A percentile compares a stretch with the other conserved stretches of the same genome.
phyloP scores from a whole-genome alignment of 1,140 invertebrate species.

The Monomorium pharaonis region DNA sequence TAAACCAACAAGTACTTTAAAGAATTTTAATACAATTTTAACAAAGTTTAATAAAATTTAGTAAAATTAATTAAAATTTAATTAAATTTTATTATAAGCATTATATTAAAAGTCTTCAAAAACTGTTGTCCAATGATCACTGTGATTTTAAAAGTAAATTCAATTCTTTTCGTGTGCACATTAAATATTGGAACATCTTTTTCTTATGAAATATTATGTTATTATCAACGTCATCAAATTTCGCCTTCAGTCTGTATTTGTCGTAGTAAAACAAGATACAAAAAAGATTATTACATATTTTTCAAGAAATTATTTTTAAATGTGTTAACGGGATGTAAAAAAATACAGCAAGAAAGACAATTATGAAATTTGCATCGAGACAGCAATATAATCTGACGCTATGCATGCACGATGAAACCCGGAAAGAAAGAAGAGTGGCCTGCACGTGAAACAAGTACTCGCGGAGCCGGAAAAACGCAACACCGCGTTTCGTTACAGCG shows the following conservation, averaged over 20 bases:
- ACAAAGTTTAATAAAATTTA: too few relatives aligned
- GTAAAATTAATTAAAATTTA: too few relatives aligned
- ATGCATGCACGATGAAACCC: background rate
- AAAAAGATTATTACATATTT: too few relatives aligned
- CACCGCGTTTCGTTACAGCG: slow-evolving; percentile 33
- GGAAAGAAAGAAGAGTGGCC: background rate
- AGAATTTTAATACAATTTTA: too few relatives aligned
- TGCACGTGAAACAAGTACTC: slow-evolving; percentile 22
- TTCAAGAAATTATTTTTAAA: too few relatives aligned
- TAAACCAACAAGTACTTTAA: too few relatives aligned
- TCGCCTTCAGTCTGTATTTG: background rate
- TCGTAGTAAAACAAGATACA: background rate
- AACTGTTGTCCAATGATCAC: too few relatives aligned
- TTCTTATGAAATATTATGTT: background rate
- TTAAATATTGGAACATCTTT: background rate
- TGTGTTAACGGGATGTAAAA: background rate
- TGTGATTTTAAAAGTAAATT: too few relatives aligned
- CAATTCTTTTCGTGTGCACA: background rate
- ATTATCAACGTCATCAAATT: background rate
- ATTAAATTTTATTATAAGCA: too few relatives aligned
- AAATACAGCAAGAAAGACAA: background rate
- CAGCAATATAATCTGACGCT: background rate
- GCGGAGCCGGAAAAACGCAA: slow-evolving; percentile 38
- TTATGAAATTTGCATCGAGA: background rate
- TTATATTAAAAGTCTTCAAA: too few relatives aligned